Evolutionary conservation across 1,140 invertebrate genomes (phyloP), one percentile per base, ranked within the genome.

Genomic region (Subanguina moxae): DNA sequence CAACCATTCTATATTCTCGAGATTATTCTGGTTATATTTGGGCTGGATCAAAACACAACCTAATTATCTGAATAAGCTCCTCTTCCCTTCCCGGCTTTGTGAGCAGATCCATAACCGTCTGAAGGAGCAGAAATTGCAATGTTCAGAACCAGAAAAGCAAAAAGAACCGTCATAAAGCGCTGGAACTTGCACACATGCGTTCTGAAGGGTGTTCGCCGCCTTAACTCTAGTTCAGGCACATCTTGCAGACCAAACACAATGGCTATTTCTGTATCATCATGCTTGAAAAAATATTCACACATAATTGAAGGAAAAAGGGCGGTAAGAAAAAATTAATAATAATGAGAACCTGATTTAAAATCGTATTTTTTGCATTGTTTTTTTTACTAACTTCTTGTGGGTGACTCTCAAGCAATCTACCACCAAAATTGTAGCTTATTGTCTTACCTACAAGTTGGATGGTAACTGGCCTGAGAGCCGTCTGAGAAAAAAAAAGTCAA

Each of bases 131-230:
- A 32, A 30, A 28, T 38, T 66, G 17, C 3, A 19, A 15, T 62
- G 19, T 62, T 5, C 19, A 27, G 1, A 7, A 67, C 65, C 38
- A 45, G 66, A 30, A 67, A 59, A n/a, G n/a, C n/a, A n/a, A 27
- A 78, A 68, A 15, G 65, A 15, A 76, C 73, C 19, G 78, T 80
- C 57, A 82, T 75, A 64, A 80, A 80, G 23, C 79, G 61, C 63
- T 75, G 69, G 64, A 80, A 80, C 62, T 80, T 80, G 62, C 78
- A 76, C n/a, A 80, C 75, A 68, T 80, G 78, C 32, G 78, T 82
- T 62, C 78, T 65, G 57, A 80, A 80, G 13, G 70, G 65, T n/a
- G 69, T 78, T 32, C 68, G 64, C 30, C 70, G 58, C 30, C 74
- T 67, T 32, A 80, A 38, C 28, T 77, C 74, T 28, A 69, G 66